A percentile compares a stretch with the other conserved stretches of the same genome.
Conservation (phyloP, 2,888 invertebrate species). For the Sesia apiformis region DNA sequence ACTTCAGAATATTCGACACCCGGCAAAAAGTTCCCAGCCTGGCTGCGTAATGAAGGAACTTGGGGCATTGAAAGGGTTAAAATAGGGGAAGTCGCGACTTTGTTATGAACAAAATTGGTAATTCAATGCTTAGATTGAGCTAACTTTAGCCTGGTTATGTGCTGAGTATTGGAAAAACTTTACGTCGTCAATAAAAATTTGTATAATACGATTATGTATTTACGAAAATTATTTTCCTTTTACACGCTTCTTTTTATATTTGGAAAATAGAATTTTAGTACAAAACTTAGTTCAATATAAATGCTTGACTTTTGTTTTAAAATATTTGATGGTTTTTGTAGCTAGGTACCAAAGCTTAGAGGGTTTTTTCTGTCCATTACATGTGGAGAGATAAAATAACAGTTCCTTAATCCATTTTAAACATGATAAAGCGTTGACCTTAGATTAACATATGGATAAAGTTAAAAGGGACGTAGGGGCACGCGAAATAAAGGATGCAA, state of each 20-base stretch:
- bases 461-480: slow-evolving; percentile 49
- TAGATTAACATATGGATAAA: slow-evolving; percentile 59
- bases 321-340: neutral
- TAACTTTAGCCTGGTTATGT: slow-evolving; percentile 24
- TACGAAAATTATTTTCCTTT: too few species aligned
- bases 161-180: slow-evolving; percentile 36
- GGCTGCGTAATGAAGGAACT: slow-evolving; percentile 52
- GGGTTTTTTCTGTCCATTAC: neutral
- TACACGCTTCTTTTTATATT: too few species aligned
- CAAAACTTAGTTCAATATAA: too few species aligned
- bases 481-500: slow-evolving; percentile 41
- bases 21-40: slow-evolving; percentile 34
- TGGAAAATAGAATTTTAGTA: too few species aligned
- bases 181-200: slow-evolving; percentile 13
- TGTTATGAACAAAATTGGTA: slow-evolving; percentile 54
- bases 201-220: too few species aligned
- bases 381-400: slow-evolving; percentile 27
- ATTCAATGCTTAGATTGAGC: slow-evolving; percentile 49
- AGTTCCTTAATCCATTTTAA: slow-evolving; percentile 45
- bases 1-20: slow-evolving; percentile 35
- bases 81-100: slow-evolving; percentile 44
- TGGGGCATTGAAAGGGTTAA: slow-evolving; percentile 48
- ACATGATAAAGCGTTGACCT: slow-evolving; percentile 49
- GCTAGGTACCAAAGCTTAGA: neutral
- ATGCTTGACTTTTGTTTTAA: too few species aligned